phyloP scores from a whole-genome alignment of 2,888 invertebrate species.

The Diploptera punctata region DNA sequence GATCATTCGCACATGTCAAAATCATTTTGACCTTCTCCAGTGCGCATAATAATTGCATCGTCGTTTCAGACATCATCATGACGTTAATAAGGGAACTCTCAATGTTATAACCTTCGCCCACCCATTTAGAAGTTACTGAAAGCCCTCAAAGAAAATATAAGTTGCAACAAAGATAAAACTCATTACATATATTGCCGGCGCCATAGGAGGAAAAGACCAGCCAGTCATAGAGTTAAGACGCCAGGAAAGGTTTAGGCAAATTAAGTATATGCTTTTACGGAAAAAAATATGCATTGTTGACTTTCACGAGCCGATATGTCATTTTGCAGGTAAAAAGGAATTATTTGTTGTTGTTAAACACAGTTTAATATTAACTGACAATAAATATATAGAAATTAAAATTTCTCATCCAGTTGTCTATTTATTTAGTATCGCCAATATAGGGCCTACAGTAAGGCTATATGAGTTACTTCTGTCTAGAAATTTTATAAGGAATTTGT shows the following conservation, averaged over 20 bases:
- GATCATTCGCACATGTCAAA: no score
- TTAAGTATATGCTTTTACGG: not conserved
- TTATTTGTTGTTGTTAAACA: not conserved
- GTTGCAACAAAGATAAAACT: not conserved
- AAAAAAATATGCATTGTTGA: not conserved
- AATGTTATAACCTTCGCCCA: not conserved
- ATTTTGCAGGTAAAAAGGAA: not conserved
- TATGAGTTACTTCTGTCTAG: no score
- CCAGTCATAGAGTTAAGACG: not conserved
- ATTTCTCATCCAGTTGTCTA: no score
- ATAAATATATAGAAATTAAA: no score
- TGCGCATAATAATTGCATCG: no score
- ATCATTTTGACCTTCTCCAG: no score
- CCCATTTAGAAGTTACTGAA: not conserved
- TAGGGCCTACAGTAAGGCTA: no score
- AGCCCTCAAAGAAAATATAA: not conserved
- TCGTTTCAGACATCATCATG: no score
- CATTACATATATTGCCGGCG: not conserved
- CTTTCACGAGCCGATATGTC: not conserved
- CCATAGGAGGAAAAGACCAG: not conserved
- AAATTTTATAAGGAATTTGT: no score
- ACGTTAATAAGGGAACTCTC: no score
- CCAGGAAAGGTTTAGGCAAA: not conserved
- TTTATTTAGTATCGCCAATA: no score
- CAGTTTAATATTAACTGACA: no score